A percentile compares a stretch with the other conserved stretches of the same genome.
Conservation (phyloP, 2,797 vertebrate species). For the Arctocebus calabarensis region DNA sequence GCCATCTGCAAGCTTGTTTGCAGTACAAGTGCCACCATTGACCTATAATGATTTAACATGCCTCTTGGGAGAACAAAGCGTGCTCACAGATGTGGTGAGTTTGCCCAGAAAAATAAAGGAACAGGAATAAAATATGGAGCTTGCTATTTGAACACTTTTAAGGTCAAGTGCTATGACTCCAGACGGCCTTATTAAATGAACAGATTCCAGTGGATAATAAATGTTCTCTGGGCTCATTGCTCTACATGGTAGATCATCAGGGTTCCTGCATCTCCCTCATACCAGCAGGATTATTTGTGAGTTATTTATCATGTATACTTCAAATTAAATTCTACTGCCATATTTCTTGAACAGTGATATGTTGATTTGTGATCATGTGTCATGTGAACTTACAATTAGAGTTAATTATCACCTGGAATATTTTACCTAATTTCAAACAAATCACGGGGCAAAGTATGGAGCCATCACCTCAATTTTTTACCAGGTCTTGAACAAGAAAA, state of each 20-base stretch:
- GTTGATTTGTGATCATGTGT: not conserved
- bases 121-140: slow-evolving; percentile 57
- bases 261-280: not conserved
- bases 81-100: slow-evolving; percentile 55
- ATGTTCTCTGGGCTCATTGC: slow-evolving; percentile 51
- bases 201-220: slow-evolving; percentile 63
- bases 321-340: slow-evolving; percentile 4
- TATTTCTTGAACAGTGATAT: slow-evolving; percentile 33
- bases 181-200: slow-evolving; percentile 58
- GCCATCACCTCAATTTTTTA: not conserved
- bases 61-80: slow-evolving; percentile 55
- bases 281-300: not conserved
- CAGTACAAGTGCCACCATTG: slow-evolving; percentile 65
- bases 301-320: slow-evolving; percentile 33
- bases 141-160: slow-evolving; percentile 61
- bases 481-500: not conserved
- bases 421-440: slow-evolving; percentile 31
- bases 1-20: slow-evolving; percentile 64
- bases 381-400: slow-evolving; percentile 1
- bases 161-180: slow-evolving; percentile 66
- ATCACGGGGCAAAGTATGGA: not conserved
- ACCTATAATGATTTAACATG: slow-evolving; percentile 76
- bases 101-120: slow-evolving; percentile 70
- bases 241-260: not conserved
- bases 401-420: not conserved